Conservation (phyloP, 2,888 invertebrate species). For the Xestia c-nigrum region DNA sequence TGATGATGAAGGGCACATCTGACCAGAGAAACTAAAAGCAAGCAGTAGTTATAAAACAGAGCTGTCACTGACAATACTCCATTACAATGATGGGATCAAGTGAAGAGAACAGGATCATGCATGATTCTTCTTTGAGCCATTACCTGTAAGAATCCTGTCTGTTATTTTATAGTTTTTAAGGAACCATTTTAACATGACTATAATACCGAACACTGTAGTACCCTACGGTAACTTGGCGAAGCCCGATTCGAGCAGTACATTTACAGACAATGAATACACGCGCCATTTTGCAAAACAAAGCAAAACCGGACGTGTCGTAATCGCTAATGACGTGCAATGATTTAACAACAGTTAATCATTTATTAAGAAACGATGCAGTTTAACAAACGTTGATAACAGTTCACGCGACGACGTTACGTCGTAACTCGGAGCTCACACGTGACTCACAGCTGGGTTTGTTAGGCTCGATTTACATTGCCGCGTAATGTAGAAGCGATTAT, state of each 20-base stretch:
- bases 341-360: conserved; percentile 51
- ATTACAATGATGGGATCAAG: not conserved
- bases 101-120: not conserved
- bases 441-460: conserved; percentile 55
- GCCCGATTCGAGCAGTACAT: not conserved
- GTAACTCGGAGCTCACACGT: conserved; percentile 49
- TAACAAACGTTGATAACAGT: conserved; percentile 59
- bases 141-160: not conserved
- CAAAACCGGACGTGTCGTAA: conserved; percentile 36
- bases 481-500: not conserved
- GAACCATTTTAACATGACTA: conserved; percentile 10
- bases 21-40: not conserved
- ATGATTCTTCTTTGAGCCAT: not conserved
- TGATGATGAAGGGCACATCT: not conserved
- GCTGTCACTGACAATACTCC: not conserved
- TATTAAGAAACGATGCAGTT: conserved; percentile 59
- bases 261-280: conserved; percentile 8
- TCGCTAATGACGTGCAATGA: conserved; percentile 38
- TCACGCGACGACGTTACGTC: conserved; percentile 55
- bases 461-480: not conserved
- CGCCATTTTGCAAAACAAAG: conserved; percentile 44
- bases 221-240: not conserved
- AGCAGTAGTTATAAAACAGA: not conserved
- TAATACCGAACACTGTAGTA: not conserved
- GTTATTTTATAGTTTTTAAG: too few relatives aligned